Percentiles rank a stretch among this genome's conserved stretches.
These are phyloP conservation scores for Micropoecilia bifurca DNA, from an alignment of 2,797 vertebrate genomes.

Conservation along the genomic window DNA sequence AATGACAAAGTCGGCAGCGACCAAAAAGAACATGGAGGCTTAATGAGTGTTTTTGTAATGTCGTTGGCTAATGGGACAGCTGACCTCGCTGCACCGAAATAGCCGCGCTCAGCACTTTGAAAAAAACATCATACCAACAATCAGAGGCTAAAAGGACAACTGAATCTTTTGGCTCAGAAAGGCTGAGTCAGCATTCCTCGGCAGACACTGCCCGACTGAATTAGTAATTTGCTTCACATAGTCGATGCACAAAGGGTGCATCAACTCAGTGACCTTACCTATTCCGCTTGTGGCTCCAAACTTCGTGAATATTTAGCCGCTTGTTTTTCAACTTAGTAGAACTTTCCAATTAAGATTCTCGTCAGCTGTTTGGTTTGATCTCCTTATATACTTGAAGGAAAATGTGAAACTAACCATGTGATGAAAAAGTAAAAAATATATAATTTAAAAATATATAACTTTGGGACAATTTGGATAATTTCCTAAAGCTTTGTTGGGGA, in stretches of 20 bases:
- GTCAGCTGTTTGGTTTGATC: not conserved
- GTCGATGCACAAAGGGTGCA: constrained; percentile 3
- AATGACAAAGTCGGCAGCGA: constrained; percentile 48
- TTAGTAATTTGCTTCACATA: not conserved
- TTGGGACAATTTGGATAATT: not conserved
- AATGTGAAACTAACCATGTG: not conserved
- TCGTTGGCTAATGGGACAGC: constrained; percentile 70
- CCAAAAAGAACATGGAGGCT: constrained; percentile 63
- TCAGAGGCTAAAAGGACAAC: constrained; percentile 57
- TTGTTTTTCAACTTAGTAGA: not conserved
- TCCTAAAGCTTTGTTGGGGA: not conserved
- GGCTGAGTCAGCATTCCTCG: constrained; percentile 55
- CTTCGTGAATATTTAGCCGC: not conserved
- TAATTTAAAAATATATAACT: not conserved
- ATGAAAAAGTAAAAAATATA: not conserved
- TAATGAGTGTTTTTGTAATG: constrained; percentile 73
- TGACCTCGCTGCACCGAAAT: constrained; percentile 62
- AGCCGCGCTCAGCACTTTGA: constrained; percentile 63
- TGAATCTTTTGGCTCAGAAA: constrained; percentile 54
- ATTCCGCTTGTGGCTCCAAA: constrained; percentile 14
- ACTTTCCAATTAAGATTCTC: not conserved
- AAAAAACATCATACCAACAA: constrained; percentile 62
- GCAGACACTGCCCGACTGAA: constrained; percentile 1
- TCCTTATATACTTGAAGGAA: not conserved
- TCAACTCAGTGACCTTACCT: constrained; percentile 28